A percentile compares a stretch with the other conserved stretches of the same genome.
These are phyloP conservation scores for Drosophila macrospina DNA, from an alignment of 2,888 invertebrate genomes.

Conservation along the genomic window DNA sequence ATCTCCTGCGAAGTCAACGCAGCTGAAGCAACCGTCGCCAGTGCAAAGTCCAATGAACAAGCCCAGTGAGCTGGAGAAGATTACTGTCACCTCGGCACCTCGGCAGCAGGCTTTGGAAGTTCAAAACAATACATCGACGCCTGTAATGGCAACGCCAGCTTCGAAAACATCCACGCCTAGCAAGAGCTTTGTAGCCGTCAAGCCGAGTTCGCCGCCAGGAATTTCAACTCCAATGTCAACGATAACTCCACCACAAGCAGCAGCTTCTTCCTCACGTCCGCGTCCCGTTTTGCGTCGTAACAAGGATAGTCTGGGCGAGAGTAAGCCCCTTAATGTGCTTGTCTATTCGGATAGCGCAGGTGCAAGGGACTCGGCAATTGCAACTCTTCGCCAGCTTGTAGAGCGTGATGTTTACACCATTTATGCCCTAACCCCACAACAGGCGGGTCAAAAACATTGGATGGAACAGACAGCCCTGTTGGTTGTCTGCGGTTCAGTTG, in stretches of 20 bases:
- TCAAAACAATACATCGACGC: conserved; percentile 44
- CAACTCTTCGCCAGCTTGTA: conserved; percentile 89
- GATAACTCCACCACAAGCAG: conserved; percentile 39
- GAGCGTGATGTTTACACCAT: conserved; percentile 89
- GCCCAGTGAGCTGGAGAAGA: conserved; percentile 65
- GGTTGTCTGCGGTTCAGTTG: conserved; percentile 92
- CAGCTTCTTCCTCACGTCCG: conserved; percentile 12
- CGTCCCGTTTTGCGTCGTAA: conserved; percentile 82
- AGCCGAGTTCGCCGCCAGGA: conserved; percentile 52
- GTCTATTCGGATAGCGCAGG: conserved; percentile 92
- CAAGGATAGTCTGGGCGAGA: conserved; percentile 83
- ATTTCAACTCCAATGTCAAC: neutral
- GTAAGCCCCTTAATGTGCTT: conserved; percentile 92
- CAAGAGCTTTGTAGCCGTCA: conserved; percentile 63
- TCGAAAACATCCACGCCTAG: conserved; percentile 45
- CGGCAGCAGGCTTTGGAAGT: conserved; percentile 9
- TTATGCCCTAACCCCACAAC: conserved; percentile 87
- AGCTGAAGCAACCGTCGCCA: conserved; percentile 19
- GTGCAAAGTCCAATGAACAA: conserved; percentile 17
- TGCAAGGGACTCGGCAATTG: conserved; percentile 91
- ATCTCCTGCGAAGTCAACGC: conserved; percentile 51
- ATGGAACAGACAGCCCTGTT: conserved; percentile 89
- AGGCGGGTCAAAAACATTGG: conserved; percentile 83
- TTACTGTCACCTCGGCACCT: conserved; percentile 40
- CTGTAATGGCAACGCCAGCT: conserved; percentile 24